Conservation (phyloP, 2,888 invertebrate species). For the Rhingia campestris region DNA sequence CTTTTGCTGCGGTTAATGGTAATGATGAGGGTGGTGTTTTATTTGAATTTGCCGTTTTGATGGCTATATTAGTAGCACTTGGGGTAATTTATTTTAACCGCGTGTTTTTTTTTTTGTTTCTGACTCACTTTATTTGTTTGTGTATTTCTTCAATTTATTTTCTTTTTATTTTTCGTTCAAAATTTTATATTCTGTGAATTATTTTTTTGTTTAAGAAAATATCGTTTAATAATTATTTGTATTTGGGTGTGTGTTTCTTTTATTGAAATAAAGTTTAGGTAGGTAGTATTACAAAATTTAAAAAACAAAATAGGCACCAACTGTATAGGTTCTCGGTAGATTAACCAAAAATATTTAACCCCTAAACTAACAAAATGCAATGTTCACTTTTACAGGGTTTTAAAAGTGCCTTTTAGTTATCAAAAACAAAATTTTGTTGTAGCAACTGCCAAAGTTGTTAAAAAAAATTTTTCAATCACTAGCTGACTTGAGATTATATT, state of each 20-base stretch:
- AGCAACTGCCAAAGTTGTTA: no score
- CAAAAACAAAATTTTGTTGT: no score
- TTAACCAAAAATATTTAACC: no score
- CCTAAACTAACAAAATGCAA: no score
- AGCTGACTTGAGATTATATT: no score
- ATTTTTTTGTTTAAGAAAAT: background rate
- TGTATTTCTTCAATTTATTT: slow-evolving; percentile 22
- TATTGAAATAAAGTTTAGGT: no score
- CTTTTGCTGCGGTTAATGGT: slow-evolving; percentile 54
- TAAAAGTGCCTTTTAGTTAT: no score
- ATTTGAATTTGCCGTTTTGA: slow-evolving; percentile 71
- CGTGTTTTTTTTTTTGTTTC: background rate
- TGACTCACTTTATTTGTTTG: slow-evolving; percentile 49
- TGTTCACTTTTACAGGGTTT: no score
- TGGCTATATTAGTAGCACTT: slow-evolving; percentile 20
- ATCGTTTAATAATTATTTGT: background rate
- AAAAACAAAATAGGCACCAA: no score
- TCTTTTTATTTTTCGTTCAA: slow-evolving; percentile 12
- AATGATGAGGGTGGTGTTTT: slow-evolving; percentile 68
- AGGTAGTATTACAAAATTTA: no score
- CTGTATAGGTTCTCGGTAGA: no score
- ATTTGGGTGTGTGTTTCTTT: background rate
- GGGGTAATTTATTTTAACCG: background rate
- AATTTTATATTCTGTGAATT: slow-evolving; percentile 43
- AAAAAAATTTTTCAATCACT: no score